These are phyloP conservation scores for Ophion ellenae DNA, from an alignment of 2,888 invertebrate species.

Conservation along the genomic window DNA sequence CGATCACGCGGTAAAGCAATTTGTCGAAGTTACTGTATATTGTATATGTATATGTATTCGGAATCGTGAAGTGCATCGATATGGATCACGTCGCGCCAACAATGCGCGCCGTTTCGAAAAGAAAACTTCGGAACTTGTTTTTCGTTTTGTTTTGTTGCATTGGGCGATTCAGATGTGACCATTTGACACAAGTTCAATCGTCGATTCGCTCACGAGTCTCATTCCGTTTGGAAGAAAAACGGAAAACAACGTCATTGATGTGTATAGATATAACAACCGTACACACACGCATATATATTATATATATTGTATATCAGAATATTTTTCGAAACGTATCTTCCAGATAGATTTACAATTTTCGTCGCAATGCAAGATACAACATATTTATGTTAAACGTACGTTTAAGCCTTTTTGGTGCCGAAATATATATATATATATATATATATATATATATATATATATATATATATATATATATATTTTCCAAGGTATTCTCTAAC, in stretches of 20 bases:
- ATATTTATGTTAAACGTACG: slow-evolving; percentile 36
- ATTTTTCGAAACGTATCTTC: slow-evolving; percentile 6
- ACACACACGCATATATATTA: not conserved
- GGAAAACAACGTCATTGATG: slow-evolving; percentile 28
- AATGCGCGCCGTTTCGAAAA: not conserved
- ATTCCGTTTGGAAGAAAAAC: slow-evolving; percentile 3
- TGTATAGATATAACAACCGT: not conserved
- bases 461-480: slow-evolving; percentile 45
- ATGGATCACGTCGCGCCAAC: not conserved
- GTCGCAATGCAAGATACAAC: slow-evolving; percentile 43
- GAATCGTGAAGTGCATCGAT: not conserved
- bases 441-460: slow-evolving; percentile 48
- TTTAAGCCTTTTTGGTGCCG: slow-evolving; percentile 65
- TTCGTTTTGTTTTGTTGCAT: not conserved
- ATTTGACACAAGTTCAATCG: slow-evolving; percentile 19
- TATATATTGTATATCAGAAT: slow-evolving; percentile 10
- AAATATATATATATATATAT: slow-evolving; percentile 64
- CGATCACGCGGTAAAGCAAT: not conserved
- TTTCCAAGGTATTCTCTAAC: slow-evolving; percentile 3
- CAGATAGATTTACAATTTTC: slow-evolving; percentile 32
- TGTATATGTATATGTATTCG: too few relatives aligned
- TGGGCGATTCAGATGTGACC: not conserved
- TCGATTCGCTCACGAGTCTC: slow-evolving; percentile 52
- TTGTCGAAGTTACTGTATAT: not conserved
- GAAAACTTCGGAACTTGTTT: not conserved